phyloP scores from a whole-genome alignment of 2,113 vertebrate genomes.

The Hippocampus guttulatus region DNA sequence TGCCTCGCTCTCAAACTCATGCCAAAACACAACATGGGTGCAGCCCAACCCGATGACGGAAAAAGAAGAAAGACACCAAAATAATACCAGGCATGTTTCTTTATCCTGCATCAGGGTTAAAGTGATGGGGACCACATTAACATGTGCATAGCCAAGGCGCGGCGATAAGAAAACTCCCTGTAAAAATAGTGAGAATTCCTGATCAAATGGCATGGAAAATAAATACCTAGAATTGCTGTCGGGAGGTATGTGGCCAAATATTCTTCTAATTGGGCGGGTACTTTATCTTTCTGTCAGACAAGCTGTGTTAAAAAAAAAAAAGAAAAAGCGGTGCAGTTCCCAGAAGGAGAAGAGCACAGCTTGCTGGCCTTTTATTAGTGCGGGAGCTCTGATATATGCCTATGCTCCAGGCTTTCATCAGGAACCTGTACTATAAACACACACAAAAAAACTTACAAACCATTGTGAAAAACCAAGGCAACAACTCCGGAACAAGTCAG shows the following conservation, averaged over 20 bases:
- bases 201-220: slow-evolving; percentile 67
- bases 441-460: slow-evolving; percentile 40
- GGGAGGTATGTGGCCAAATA: slow-evolving; percentile 76
- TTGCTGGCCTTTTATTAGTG: slow-evolving; percentile 76
- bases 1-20: slow-evolving; percentile 30
- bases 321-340: slow-evolving; percentile 72
- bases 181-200: slow-evolving; percentile 60
- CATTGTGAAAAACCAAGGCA: slow-evolving; percentile 31
- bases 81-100: slow-evolving; percentile 49
- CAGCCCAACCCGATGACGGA: slow-evolving; percentile 29
- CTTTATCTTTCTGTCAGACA: slow-evolving; percentile 80
- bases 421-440: slow-evolving; percentile 60
- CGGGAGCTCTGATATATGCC: slow-evolving; percentile 73
- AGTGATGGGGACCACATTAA: slow-evolving; percentile 37
- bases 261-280: slow-evolving; percentile 81
- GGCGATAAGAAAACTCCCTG: slow-evolving; percentile 47
- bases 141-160: slow-evolving; percentile 47
- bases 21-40: slow-evolving; percentile 34
- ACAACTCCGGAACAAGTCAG: slow-evolving; percentile 36
- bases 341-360: slow-evolving; percentile 72
- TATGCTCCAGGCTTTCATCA: slow-evolving; percentile 73
- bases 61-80: slow-evolving; percentile 38
- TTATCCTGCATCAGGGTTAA: slow-evolving; percentile 45
- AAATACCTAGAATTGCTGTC: slow-evolving; percentile 57
- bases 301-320: slow-evolving; percentile 73